phyloP scores from a whole-genome alignment of 1,140 invertebrate genomes.

The Drosophila kikkawai region DNA sequence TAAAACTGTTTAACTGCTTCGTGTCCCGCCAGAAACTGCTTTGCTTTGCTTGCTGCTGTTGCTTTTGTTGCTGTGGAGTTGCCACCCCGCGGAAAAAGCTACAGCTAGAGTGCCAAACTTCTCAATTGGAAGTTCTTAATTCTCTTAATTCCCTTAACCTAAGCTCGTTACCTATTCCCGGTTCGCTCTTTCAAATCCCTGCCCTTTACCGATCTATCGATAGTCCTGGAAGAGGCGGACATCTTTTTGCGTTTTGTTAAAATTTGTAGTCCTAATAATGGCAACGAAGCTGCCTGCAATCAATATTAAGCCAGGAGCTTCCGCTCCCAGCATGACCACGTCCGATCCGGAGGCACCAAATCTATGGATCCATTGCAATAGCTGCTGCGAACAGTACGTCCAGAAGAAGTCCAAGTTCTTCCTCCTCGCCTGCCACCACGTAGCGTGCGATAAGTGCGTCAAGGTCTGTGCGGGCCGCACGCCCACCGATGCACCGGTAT shows the following conservation, averaged over 20 bases:
- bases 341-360: slow-evolving; percentile 8
- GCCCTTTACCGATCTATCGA: no score
- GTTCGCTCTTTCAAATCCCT: no score
- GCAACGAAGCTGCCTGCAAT: background rate
- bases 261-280: background rate
- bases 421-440: slow-evolving; percentile 69
- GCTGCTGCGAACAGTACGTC: slow-evolving; percentile 48
- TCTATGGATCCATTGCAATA: slow-evolving; percentile 77
- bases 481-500: slow-evolving; percentile 48
- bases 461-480: slow-evolving; percentile 36
- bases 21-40: no score
- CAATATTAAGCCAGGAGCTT: background rate
- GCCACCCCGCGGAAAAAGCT: background rate
- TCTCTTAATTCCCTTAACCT: no score
- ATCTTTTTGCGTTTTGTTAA: background rate
- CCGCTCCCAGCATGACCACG: background rate
- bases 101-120: background rate
- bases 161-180: no score
- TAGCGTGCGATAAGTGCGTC: slow-evolving; percentile 58
- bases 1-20: no score
- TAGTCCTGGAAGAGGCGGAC: background rate
- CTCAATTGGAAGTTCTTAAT: background rate
- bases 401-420: slow-evolving; percentile 30
- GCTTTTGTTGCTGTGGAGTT: no score
- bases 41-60: no score